Evolutionary conservation across 2,797 vertebrate genomes (phyloP), one percentile per base, ranked within the genome.

Genomic region (Esox masquinongy): DNA sequence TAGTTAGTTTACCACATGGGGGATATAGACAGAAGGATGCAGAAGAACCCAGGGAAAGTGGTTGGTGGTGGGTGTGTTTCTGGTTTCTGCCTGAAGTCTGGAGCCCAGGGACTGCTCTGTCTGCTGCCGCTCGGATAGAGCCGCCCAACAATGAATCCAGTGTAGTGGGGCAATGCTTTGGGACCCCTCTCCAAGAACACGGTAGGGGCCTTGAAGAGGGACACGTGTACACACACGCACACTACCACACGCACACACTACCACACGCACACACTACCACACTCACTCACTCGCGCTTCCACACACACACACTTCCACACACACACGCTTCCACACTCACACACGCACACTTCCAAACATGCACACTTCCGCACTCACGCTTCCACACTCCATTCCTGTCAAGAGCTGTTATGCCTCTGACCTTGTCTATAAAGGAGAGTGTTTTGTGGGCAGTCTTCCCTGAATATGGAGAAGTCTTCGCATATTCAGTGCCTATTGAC

Each of bases 341-440:
- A 63, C 56, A 17, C 79, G 51, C 12, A 12, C 19, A 70, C 49
- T 64, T 66, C 34, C 49, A 67, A 36, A 61, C 72, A 11, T 34
- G 74, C 36, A 71, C 61, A 74, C 64, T 74, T 17, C 9, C 39
- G 5, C 5, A 43, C 39, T 43, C 39, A 7, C 39, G 9, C 39
- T 43, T 43, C 39, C 34, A 70, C 64, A 26, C 47, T 34, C 17
- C 24, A 14, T 43, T 43, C 22, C 39, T 43, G 39, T 43, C 9
- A 77, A 87, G 81, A 73, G 82, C 80, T 80, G 69, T 81, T 84
- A 68, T 87, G 70, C 24, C 50, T 91, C 19, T 56, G 82, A 78
- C 51, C 71, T 70, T 84, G 72, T 77, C 66, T 77, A 68, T 80
- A 31, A 75, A 12, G 76, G 61, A 75, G 82, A 71, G 72, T 77